phyloP scores from a whole-genome alignment of 2,888 invertebrate species.

The Barypeithes pellucidus region DNA sequence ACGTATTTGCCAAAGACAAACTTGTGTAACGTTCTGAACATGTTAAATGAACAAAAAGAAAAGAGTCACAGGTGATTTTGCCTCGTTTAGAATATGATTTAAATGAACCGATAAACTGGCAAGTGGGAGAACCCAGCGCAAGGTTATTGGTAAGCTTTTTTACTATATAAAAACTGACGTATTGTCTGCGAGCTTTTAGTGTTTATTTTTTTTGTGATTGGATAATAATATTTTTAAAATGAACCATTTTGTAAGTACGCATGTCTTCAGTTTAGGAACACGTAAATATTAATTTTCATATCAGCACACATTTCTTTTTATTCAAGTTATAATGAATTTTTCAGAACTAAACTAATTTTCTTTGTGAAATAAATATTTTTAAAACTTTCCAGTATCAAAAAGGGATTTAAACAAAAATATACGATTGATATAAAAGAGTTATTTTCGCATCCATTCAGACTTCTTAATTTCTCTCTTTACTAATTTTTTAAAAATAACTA shows the following conservation, averaged over 20 bases:
- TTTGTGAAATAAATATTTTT: too few relatives aligned
- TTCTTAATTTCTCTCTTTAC: too few relatives aligned
- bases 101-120: conserved; percentile 28
- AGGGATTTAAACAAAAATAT: too few relatives aligned
- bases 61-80: conserved; percentile 35
- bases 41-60: conserved; percentile 27
- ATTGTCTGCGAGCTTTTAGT: conserved; percentile 28
- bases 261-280: too few relatives aligned
- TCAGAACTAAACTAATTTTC: too few relatives aligned
- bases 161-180: conserved; percentile 39
- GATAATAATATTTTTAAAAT: conserved; percentile 26
- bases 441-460: too few relatives aligned
- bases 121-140: conserved; percentile 48
- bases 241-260: conserved; percentile 39
- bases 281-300: too few relatives aligned
- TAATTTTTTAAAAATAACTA: too few relatives aligned
- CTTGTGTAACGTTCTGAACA: conserved; percentile 34
- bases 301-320: too few relatives aligned
- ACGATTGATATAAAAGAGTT: too few relatives aligned
- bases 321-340: too few relatives aligned
- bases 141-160: conserved; percentile 38
- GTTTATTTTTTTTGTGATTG: conserved; percentile 26
- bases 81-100: conserved; percentile 34
- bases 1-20: conserved; percentile 43
- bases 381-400: too few relatives aligned